Conservation (phyloP, 2,797 vertebrate genomes). For the Coreius guichenoti region DNA sequence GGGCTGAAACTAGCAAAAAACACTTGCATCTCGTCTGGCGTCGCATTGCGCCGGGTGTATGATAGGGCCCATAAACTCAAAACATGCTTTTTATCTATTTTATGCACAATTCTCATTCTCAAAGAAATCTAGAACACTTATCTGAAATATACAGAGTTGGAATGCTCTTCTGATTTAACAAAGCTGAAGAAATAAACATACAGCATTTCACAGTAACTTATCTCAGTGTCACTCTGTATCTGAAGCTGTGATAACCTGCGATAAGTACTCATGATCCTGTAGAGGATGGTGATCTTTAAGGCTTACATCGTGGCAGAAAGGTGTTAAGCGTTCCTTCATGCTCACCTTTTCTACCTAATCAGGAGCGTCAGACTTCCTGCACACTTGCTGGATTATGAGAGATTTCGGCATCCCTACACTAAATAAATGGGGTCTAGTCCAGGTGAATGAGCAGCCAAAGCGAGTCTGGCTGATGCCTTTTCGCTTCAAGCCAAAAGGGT, state of each 20-base stretch:
- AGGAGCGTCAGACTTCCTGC: conserved; percentile 56
- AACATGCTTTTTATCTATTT: not conserved
- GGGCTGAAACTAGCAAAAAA: too few relatives aligned
- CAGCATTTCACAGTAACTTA: conserved; percentile 3
- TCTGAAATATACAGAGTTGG: not conserved
- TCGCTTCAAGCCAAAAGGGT: conserved; percentile 46
- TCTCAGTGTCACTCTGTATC: not conserved
- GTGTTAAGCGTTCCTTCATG: conserved; percentile 42
- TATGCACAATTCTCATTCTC: not conserved
- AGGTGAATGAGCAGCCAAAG: conserved; percentile 46
- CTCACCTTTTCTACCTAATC: conserved; percentile 53
- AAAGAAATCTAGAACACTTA: not conserved
- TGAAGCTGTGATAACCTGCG: conserved; percentile 13
- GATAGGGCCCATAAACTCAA: not conserved
- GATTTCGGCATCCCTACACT: conserved; percentile 43
- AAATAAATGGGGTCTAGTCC: conserved; percentile 54
- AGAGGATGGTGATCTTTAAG: conserved; percentile 21
- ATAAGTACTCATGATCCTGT: conserved; percentile 14
- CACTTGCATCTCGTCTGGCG: too few relatives aligned
- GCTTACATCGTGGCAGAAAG: conserved; percentile 36
- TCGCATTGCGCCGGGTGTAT: too few relatives aligned
- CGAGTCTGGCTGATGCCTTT: conserved; percentile 32
- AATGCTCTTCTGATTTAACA: not conserved
- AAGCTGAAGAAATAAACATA: conserved; percentile 6
- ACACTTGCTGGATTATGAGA: conserved; percentile 56